Evolutionary conservation across 2,888 invertebrate species (phyloP).

Genomic region (Drosophila subquinaria): DNA sequence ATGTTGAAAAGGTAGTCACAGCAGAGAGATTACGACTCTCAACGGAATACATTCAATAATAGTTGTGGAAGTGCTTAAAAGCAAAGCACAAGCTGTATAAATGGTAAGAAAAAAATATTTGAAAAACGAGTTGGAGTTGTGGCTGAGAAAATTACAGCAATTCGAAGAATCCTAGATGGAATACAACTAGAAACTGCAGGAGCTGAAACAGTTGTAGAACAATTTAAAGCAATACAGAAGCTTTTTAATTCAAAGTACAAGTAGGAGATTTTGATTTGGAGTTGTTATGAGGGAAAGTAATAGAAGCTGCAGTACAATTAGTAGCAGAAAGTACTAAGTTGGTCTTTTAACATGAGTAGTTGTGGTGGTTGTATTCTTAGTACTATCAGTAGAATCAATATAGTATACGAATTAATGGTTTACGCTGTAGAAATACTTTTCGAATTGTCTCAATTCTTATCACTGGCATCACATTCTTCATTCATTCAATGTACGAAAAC

Average conservation of each 20-base stretch:
- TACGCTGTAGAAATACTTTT: too few relatives aligned
- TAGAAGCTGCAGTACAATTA: slow-evolving; percentile 1
- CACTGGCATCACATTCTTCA: too few relatives aligned
- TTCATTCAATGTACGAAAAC: too few relatives aligned
- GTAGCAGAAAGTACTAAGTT: background rate
- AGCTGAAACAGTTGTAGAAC: background rate
- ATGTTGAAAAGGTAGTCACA: slow-evolving; percentile 1
- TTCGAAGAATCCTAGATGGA: background rate
- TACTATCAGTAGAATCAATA: too few relatives aligned
- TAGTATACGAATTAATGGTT: too few relatives aligned
- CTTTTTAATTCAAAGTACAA: background rate
- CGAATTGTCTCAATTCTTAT: too few relatives aligned
- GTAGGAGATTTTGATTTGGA: background rate
- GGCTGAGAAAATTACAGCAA: background rate
- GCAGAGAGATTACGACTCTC: background rate
- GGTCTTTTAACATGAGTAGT: too few relatives aligned
- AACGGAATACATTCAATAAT: background rate
- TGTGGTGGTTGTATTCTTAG: too few relatives aligned
- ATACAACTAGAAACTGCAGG: background rate
- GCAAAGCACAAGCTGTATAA: background rate
- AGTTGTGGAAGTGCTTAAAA: background rate
- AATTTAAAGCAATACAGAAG: background rate
- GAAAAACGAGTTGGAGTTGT: background rate
- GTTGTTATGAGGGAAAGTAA: background rate
- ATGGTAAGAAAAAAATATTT: background rate